Evolutionary conservation across 2,113 vertebrate species (phyloP).

Genomic region (Psephotus haematonotus): DNA sequence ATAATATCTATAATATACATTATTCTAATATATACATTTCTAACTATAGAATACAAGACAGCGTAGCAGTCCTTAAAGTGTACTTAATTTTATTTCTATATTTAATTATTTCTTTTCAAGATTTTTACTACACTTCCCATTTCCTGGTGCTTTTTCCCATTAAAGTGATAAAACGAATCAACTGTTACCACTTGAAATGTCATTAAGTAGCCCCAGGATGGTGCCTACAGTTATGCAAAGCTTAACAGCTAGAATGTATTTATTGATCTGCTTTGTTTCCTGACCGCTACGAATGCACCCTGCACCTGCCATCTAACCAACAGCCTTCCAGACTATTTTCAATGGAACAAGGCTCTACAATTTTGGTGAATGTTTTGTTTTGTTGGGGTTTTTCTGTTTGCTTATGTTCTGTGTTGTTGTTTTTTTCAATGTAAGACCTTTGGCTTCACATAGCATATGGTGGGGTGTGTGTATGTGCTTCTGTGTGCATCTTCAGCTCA

Average conservation of each 20-base stretch:
- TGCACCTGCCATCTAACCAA: not conserved
- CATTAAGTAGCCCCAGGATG: not conserved
- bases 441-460: not conserved
- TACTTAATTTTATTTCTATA: not conserved
- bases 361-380: not conserved
- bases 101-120: not conserved
- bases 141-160: not conserved
- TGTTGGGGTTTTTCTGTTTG: too few species aligned
- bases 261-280: not conserved
- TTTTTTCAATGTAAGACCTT: not conserved
- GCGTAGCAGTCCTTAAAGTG: not conserved
- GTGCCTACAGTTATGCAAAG: not conserved
- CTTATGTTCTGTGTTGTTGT: not conserved
- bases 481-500: not conserved
- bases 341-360: not conserved
- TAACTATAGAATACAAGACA: not conserved
- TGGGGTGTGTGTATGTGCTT: rapidly evolving
- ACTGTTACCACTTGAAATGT: not conserved
- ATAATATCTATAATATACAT: too few species aligned
- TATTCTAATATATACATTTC: too few species aligned
- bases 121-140: not conserved
- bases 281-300: not conserved
- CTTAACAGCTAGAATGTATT: not conserved
- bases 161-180: not conserved
- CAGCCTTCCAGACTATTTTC: not conserved